phyloP scores from a whole-genome alignment of 2,888 invertebrate genomes.

The Sialis lutaria region DNA sequence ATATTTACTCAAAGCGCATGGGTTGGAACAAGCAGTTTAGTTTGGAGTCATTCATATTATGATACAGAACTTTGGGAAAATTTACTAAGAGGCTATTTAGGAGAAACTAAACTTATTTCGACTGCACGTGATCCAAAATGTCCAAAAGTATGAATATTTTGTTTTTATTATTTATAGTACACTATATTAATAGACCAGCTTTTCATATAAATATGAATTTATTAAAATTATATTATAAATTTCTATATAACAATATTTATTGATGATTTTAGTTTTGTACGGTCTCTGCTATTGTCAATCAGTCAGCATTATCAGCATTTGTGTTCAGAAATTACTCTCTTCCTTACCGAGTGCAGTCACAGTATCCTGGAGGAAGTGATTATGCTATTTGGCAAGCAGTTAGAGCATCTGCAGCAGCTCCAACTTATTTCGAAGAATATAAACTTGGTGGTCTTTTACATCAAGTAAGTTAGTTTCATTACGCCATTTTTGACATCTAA shows the following conservation, averaged over 20 bases:
- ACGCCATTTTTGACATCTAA: not conserved
- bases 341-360: slow-evolving; percentile 47
- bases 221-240: not conserved
- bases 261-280: slow-evolving; percentile 41
- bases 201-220: not conserved
- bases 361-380: slow-evolving; percentile 51
- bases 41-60: slow-evolving; percentile 80
- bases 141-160: slow-evolving; percentile 30
- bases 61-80: slow-evolving; percentile 71
- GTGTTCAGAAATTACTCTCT: slow-evolving; percentile 75
- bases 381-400: slow-evolving; percentile 69
- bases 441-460: slow-evolving; percentile 48
- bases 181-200: not conserved
- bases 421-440: slow-evolving; percentile 78
- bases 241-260: not conserved
- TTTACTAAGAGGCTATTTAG: slow-evolving; percentile 47
- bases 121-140: slow-evolving; percentile 31
- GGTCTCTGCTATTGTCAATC: slow-evolving; percentile 65
- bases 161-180: not conserved
- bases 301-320: slow-evolving; percentile 51
- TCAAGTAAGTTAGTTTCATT: slow-evolving; percentile 28
- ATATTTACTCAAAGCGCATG: slow-evolving; percentile 48
- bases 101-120: slow-evolving; percentile 41
- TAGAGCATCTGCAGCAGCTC: slow-evolving; percentile 80
- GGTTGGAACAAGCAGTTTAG: slow-evolving; percentile 53